Evolutionary conservation across 2,888 invertebrate species (phyloP).

Genomic region (Drosophila austrosaltans): DNA sequence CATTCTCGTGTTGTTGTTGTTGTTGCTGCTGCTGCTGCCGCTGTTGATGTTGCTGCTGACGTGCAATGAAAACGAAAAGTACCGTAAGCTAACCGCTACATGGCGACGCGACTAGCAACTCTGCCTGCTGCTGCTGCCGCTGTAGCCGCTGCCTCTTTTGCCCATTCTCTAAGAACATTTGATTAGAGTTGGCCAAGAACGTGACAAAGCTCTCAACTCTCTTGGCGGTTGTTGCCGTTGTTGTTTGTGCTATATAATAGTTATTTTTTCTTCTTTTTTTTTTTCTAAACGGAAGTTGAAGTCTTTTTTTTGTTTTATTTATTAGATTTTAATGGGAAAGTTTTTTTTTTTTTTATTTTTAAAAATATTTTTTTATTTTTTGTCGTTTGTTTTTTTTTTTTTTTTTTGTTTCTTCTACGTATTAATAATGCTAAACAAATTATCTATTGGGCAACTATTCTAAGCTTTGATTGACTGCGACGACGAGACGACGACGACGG

Average conservation of each 20-base stretch:
- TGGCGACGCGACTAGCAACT: constrained; percentile 30
- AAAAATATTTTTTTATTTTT: background rate
- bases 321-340: constrained; percentile 75
- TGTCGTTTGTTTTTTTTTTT: constrained; percentile 4
- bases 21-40: constrained; percentile 10
- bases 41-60: constrained; percentile 60
- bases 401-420: background rate
- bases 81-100: constrained; percentile 84
- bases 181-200: constrained; percentile 69
- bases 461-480: constrained; percentile 51
- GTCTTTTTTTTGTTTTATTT: constrained; percentile 68
- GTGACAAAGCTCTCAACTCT: constrained; percentile 14
- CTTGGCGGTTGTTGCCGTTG: constrained; percentile 33
- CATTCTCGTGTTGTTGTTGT: constrained; percentile 80
- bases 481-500: background rate
- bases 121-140: constrained; percentile 36
- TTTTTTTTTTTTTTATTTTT: constrained; percentile 33
- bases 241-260: constrained; percentile 43
- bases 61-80: constrained; percentile 85
- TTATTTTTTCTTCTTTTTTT: constrained; percentile 60
- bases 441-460: constrained; percentile 14
- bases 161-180: constrained; percentile 61
- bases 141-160: constrained; percentile 28
- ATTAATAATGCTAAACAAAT: constrained; percentile 4
- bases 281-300: constrained; percentile 64